Base-by-base conservation (phyloP, 2,888 invertebrate species). In the Lamellibrachia columna region DNA sequence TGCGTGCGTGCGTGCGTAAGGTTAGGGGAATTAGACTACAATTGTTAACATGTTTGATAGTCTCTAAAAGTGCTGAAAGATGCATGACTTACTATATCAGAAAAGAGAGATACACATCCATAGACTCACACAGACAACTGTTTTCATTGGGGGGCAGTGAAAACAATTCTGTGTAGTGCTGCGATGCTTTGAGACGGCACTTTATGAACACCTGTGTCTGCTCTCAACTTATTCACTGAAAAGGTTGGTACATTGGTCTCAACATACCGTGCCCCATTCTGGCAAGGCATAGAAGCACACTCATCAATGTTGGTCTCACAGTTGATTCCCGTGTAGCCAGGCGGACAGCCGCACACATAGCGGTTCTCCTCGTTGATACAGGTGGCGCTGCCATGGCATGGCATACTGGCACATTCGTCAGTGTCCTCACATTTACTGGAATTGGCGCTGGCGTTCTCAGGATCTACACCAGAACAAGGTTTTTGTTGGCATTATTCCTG, bases 281-380 rank as follows among this genome's bases (percentile, higher is more conserved):
- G 53, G 55, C 94, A 94, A 90, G 93, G 93, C 3, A 28, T 92
- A 11, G 91, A 90, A 52, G 90, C 92, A 90, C 94, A 94, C 90
- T 93, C 94, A 58, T 94, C 92, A 8, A 93, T 90, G 91, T 93
- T 92, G 9, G 90, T 55, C 55, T 93, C 93, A 92, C 94, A 94
- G 40, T 15, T 75, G 40, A 40, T 52, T 1, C 94, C 94, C 15
- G 92, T 52, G 75, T 91, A 93, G 40, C 93, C 93, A 52, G 93
- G 91, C 90, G 75, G 52, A 52, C 75, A 75, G 75, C 75, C 4
- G 6, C 75, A 75, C 3, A n/a, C n/a, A n/a, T 75, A 75, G n/a
- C n/a, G 75, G 75, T 75, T 75, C 75, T 75, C 75, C 22, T 75
- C 90, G n/a, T 92, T 91, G 40, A 91, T 11, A 60, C 92, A 92